phyloP scores from a whole-genome alignment of 2,113 vertebrate genomes.

The Chamaetylas fuelleborni region DNA sequence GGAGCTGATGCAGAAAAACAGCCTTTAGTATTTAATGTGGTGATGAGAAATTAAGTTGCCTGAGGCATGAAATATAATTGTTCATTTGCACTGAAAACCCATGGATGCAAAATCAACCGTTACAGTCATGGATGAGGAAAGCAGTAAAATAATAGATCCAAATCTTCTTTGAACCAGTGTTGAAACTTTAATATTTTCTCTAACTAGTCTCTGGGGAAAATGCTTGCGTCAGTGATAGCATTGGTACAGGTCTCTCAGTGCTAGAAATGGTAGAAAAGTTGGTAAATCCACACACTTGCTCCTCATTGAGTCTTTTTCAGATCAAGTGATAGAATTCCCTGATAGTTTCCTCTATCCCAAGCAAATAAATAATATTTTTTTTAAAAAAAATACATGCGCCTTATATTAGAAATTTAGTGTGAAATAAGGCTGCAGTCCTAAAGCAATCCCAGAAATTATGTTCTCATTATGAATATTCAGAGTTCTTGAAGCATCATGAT shows the following conservation, averaged over 20 bases:
- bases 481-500: background rate
- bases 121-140: background rate
- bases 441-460: background rate
- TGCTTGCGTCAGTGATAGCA: background rate
- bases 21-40: conserved; percentile 26
- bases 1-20: conserved; percentile 18
- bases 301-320: background rate
- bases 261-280: background rate
- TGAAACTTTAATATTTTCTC: background rate
- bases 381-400: background rate
- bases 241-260: background rate
- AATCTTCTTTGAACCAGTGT: background rate
- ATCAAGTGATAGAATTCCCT: background rate
- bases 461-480: background rate
- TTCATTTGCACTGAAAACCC: conserved; percentile 29
- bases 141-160: background rate
- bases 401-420: background rate
- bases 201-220: background rate
- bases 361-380: background rate
- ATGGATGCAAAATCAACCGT: conserved; percentile 1
- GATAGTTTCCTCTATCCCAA: background rate
- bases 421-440: background rate
- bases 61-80: conserved; percentile 6
- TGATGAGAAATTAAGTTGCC: conserved; percentile 35
- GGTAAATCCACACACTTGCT: background rate